Evolutionary conservation across 2,888 invertebrate genomes (phyloP).

Genomic region (Megalurothrips usitatus): DNA sequence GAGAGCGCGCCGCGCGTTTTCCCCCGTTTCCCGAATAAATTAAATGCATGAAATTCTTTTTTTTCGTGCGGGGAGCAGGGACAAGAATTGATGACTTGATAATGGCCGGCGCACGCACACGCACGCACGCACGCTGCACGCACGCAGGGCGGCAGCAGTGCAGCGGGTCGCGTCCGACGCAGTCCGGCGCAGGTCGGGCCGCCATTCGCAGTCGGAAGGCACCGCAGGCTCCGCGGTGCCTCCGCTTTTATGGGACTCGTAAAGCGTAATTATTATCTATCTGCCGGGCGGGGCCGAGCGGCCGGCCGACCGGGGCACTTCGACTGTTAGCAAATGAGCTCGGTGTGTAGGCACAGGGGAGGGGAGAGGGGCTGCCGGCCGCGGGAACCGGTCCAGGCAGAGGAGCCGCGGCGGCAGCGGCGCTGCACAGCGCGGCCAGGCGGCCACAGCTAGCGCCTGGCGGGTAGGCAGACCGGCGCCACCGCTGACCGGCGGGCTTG

Average conservation of each 20-base stretch:
- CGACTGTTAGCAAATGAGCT: slow-evolving; percentile 5
- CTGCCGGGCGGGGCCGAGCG: not conserved
- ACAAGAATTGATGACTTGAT: slow-evolving; percentile 17
- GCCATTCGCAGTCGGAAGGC: not conserved
- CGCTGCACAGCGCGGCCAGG: not conserved
- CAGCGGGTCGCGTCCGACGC: not conserved
- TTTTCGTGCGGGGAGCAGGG: not conserved
- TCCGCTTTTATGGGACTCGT: slow-evolving; percentile 4
- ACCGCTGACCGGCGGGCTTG: too few relatives aligned
- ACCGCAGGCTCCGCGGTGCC: not conserved
- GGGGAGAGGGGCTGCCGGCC: too few relatives aligned
- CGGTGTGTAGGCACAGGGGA: not conserved
- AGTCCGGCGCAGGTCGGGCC: not conserved
- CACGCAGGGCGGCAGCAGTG: not conserved
- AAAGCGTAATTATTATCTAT: slow-evolving; percentile 20
- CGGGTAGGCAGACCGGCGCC: too few relatives aligned
- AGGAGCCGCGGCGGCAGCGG: not conserved
- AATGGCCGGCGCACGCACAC: not conserved
- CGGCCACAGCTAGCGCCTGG: too few relatives aligned
- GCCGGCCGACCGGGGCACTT: not conserved
- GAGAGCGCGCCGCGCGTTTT: too few relatives aligned
- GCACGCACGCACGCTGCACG: not conserved
- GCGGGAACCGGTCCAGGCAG: not conserved
- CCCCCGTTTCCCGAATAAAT: too few relatives aligned
- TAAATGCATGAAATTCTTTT: not conserved